These are phyloP conservation scores for Rhagoletis pomonella DNA, from an alignment of 1,140 invertebrate genomes.

Conservation along the genomic window DNA sequence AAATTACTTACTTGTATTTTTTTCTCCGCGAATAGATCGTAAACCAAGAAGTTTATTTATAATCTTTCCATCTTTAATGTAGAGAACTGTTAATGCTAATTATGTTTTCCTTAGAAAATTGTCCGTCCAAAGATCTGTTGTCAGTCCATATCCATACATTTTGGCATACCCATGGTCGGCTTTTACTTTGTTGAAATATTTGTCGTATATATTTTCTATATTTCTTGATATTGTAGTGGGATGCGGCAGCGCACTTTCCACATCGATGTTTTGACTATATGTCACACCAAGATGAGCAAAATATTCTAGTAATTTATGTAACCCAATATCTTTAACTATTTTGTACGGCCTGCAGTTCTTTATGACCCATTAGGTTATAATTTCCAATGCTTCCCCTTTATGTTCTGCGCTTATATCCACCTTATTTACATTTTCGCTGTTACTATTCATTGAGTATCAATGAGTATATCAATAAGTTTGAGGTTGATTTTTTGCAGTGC, in stretches of 20 bases:
- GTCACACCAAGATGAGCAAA: slow-evolving; percentile 31
- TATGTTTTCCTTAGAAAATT: too few species aligned
- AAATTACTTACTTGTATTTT: too few species aligned
- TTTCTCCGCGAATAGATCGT: too few species aligned
- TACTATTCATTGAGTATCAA: slow-evolving; percentile 8
- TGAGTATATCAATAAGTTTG: slow-evolving; percentile 53
- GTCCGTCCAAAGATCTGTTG: too few species aligned
- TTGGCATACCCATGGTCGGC: slow-evolving; percentile 21
- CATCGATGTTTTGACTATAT: slow-evolving; percentile 12
- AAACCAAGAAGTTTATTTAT: too few species aligned
- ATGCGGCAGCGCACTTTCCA: slow-evolving; percentile 50
- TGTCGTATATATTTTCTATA: slow-evolving; percentile 27
- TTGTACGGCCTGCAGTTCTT: slow-evolving; percentile 53
- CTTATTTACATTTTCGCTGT: neutral
- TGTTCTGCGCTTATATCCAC: slow-evolving; percentile 4
- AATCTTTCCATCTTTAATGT: too few species aligned
- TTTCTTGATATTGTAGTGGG: slow-evolving; percentile 51
- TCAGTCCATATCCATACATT: neutral
- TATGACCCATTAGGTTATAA: slow-evolving; percentile 49
- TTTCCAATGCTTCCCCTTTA: neutral
- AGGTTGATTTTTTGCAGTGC: neutral
- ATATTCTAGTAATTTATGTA: slow-evolving; percentile 41
- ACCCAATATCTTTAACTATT: slow-evolving; percentile 43
- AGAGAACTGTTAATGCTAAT: too few species aligned
- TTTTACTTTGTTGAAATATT: slow-evolving; percentile 34